These are phyloP conservation scores for Thymallus thymallus DNA, from an alignment of 2,113 vertebrate species.

Conservation along the genomic window DNA sequence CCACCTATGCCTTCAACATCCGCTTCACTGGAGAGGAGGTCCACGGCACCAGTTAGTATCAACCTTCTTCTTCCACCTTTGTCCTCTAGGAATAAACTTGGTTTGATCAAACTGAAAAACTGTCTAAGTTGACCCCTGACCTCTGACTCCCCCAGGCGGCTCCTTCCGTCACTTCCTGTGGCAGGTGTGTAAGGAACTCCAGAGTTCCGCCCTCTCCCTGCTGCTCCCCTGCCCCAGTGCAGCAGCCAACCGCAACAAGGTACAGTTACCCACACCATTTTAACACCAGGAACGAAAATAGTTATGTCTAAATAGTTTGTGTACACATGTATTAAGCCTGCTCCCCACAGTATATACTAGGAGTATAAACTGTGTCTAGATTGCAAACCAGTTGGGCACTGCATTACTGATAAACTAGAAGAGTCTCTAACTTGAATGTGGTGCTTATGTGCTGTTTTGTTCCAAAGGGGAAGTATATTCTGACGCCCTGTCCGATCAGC, in stretches of 20 bases:
- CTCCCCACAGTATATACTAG: no score
- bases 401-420: neutral
- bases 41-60: constrained; percentile 90
- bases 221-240: constrained; percentile 93
- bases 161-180: constrained; percentile 98
- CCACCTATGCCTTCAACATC: constrained; percentile 97
- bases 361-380: neutral
- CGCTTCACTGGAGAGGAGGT: constrained; percentile 98
- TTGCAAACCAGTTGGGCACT: neutral
- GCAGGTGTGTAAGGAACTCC: constrained; percentile 97
- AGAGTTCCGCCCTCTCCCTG: constrained; percentile 92
- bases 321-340: no score
- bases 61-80: neutral
- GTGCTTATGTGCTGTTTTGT: neutral
- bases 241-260: constrained; percentile 95
- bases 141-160: constrained; percentile 78
- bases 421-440: neutral
- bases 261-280: constrained; percentile 41
- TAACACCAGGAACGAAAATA: neutral
- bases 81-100: neutral
- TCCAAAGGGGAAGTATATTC: constrained; percentile 88
- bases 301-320: no score
- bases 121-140: neutral
- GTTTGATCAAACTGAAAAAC: neutral
- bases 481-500: constrained; percentile 90